Evolutionary conservation across 1,140 invertebrate genomes (phyloP), one percentile per base, ranked within the genome.

Genomic region (Chironomus tepperi): DNA sequence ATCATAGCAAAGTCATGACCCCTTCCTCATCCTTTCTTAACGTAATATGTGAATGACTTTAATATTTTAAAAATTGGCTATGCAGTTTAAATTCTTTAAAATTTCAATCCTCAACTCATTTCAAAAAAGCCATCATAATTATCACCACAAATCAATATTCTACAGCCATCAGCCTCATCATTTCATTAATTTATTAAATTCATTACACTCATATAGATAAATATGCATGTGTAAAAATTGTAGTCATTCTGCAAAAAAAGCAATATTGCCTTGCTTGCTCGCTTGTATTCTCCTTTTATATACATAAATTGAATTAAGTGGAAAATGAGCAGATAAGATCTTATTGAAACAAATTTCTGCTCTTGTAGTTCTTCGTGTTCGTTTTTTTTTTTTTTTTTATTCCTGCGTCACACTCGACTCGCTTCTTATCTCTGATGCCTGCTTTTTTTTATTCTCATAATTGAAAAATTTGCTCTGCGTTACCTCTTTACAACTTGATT

Each of bases 281-380:
- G 43, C 43, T 10, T 47, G 43, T 47, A 47, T 9, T 67, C 16
- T 7, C 18, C n/a, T 34, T 34, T 34, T 34, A 34, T 34, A 34
- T 34, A 34, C 24, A 67, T 67, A 67, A 67, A 67, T 67, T 67
- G 64, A 67, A 67, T 67, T 67, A 67, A 67, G 64, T 67, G 64
- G 64, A 67, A 67, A 67, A 67, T 67, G 64, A 67, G n/a, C 64
- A 19, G 64, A 67, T 67, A 67, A 67, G 7, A 67, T 67, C 64
- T 67, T 67, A 67, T 67, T 67, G 64, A 67, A 67, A 67, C 64
- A 67, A 67, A 67, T 67, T 67, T 67, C 64, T 67, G 64, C 18
- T 67, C 18, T 67, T 67, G 64, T 67, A 67, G 64, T 67, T 67
- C 24, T 34, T 34, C 64, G 64, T 67, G 64, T 67, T 67, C n/a